These are phyloP conservation scores for Boulengeromyrus knoepffleri DNA, from an alignment of 2,113 vertebrate species.

Conservation along the genomic window DNA sequence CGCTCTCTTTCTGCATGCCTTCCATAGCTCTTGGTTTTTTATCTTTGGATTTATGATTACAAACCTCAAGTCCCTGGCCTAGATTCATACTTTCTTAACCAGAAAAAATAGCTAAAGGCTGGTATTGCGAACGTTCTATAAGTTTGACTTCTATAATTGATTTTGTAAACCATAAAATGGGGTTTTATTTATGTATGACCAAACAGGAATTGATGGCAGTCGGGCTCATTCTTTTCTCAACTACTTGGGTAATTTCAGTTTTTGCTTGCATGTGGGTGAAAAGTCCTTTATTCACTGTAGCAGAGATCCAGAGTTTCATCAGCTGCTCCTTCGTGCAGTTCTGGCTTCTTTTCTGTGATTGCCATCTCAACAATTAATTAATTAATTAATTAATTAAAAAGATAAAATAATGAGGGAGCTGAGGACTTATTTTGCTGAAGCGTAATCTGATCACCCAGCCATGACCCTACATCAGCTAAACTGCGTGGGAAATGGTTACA, in stretches of 20 bases:
- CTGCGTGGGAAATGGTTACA: not conserved
- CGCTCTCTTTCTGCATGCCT: not conserved
- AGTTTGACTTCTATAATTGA: not conserved
- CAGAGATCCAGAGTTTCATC: not conserved
- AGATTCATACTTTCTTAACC: not conserved
- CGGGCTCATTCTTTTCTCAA: not conserved
- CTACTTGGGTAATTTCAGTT: not conserved
- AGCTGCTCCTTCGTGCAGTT: not conserved
- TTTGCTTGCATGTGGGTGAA: not conserved
- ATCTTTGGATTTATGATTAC: not conserved
- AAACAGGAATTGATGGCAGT: not conserved
- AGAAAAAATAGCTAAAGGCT: not conserved
- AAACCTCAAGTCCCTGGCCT: not conserved
- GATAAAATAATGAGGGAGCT: not conserved
- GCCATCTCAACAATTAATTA: not conserved
- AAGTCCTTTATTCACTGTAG: not conserved
- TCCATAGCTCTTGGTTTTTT: not conserved
- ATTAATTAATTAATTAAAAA: not conserved
- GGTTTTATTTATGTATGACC: not conserved
- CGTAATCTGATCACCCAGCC: not conserved
- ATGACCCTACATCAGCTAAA: not conserved
- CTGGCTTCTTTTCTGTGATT: not conserved
- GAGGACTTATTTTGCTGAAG: not conserved
- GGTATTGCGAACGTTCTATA: not conserved
- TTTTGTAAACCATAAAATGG: not conserved